These are phyloP conservation scores for Pseudorectes ferrugineus DNA, from an alignment of 2,113 vertebrate species.

Conservation along the genomic window DNA sequence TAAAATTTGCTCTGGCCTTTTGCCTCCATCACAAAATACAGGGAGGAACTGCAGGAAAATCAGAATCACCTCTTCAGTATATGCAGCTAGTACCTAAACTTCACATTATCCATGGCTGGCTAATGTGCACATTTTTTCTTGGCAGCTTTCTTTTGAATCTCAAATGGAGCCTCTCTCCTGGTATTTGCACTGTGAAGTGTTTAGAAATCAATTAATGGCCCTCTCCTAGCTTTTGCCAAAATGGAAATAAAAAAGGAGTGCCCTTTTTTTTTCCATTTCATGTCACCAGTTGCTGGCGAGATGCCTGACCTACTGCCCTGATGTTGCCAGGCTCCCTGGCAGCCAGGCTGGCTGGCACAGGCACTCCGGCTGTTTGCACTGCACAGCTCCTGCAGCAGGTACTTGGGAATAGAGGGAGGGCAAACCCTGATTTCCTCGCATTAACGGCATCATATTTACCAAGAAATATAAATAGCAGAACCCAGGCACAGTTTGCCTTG, in stretches of 20 bases:
- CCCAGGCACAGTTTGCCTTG: neutral
- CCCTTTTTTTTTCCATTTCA: neutral
- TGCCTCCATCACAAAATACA: neutral
- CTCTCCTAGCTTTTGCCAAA: neutral
- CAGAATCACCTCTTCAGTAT: neutral
- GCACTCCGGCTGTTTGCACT: fast-evolving
- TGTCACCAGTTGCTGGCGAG: fast-evolving
- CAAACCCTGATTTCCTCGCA: neutral
- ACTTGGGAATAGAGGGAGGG: neutral
- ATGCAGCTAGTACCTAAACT: neutral
- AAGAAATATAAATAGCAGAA: neutral
- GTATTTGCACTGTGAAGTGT: neutral
- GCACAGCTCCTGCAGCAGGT: neutral
- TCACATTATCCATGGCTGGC: neutral
- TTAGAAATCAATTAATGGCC: neutral
- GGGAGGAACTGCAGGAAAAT: neutral
- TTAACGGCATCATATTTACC: fast-evolving
- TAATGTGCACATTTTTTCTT: neutral
- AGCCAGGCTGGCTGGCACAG: fast-evolving
- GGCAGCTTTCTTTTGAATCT: neutral
- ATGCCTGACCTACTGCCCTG: neutral
- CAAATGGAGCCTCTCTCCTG: neutral
- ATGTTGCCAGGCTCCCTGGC: neutral
- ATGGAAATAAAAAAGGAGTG: neutral
- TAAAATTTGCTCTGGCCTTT: neutral